Conservation (phyloP, 1,140 invertebrate genomes). For the Drosophila ogumai region DNA sequence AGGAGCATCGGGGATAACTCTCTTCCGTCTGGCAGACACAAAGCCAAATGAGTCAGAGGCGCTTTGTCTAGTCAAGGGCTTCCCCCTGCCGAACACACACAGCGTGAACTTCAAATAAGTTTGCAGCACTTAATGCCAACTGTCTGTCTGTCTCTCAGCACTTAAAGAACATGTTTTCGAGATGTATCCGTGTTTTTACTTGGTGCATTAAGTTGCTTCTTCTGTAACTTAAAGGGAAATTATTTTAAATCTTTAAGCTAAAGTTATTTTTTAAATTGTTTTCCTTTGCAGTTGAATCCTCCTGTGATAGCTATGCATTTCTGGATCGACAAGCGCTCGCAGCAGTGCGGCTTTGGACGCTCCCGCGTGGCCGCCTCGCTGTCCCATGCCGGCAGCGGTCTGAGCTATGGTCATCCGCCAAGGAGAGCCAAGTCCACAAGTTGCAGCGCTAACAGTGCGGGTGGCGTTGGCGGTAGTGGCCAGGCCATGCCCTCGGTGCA, state of each 20-base stretch:
- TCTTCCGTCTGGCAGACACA: conserved; percentile 57
- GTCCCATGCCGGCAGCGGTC: conserved; percentile 76
- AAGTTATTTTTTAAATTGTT: not conserved
- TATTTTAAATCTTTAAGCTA: not conserved
- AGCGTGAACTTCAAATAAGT: conserved; percentile 65
- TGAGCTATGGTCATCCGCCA: conserved; percentile 82
- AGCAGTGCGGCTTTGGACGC: conserved; percentile 88
- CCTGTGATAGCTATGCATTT: conserved; percentile 87
- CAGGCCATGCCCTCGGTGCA: conserved; percentile 61
- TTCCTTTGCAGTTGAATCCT: conserved; percentile 23
- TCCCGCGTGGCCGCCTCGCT: conserved; percentile 82
- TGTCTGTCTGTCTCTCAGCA: conserved; percentile 29
- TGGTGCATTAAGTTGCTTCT: not conserved
- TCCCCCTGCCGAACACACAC: conserved; percentile 18
- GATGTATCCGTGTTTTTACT: conserved; percentile 2
- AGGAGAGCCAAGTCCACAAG: conserved; percentile 71
- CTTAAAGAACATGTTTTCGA: conserved; percentile 5
- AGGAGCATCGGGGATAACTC: conserved; percentile 19
- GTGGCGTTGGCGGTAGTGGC: conserved; percentile 20
- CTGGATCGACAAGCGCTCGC: conserved; percentile 90
- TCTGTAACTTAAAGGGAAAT: not conserved
- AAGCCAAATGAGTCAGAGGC: conserved; percentile 68
- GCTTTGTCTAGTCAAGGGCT: conserved; percentile 65
- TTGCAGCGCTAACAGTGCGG: conserved; percentile 36
- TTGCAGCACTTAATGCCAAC: conserved; percentile 50